These are phyloP conservation scores for Micrastur ruficollis DNA, from an alignment of 2,797 vertebrate genomes.

Conservation along the genomic window DNA sequence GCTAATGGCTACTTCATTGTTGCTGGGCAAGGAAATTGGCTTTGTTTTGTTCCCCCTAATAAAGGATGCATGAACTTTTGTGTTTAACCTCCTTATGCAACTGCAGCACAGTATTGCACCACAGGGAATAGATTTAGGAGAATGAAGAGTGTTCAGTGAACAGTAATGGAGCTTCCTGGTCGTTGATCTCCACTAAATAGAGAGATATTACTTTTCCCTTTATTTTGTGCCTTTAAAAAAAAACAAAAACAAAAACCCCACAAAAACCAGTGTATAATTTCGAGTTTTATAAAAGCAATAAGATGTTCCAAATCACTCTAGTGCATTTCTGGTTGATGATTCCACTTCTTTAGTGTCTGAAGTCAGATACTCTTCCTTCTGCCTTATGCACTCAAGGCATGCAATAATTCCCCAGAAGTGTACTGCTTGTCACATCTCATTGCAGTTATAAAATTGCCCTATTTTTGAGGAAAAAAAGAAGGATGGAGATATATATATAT, in stretches of 20 bases:
- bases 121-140: constrained; percentile 51
- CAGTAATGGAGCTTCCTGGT: constrained; percentile 39
- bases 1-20: not conserved
- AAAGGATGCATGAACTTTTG: constrained; percentile 65
- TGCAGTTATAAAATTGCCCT: constrained; percentile 70
- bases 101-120: constrained; percentile 57
- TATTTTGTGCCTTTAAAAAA: constrained; percentile 62
- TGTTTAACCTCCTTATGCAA: constrained; percentile 59
- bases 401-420: constrained; percentile 73
- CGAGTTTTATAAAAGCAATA: constrained; percentile 77
- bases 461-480: constrained; percentile 50
- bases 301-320: constrained; percentile 69
- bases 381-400: constrained; percentile 76
- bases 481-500: not conserved
- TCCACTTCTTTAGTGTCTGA: constrained; percentile 74
- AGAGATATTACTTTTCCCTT: constrained; percentile 63
- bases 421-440: constrained; percentile 66
- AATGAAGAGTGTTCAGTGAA: constrained; percentile 45
- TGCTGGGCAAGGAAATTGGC: not conserved
- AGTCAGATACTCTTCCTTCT: constrained; percentile 71
- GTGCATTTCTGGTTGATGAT: constrained; percentile 71
- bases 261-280: constrained; percentile 44
- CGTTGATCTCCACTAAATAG: constrained; percentile 47
- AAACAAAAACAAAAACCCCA: not conserved
- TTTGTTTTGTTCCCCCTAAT: constrained; percentile 15